Evolutionary conservation across 2,797 vertebrate genomes (phyloP), one percentile per base, ranked within the genome.

Genomic region (Falco novaeseelandiae): DNA sequence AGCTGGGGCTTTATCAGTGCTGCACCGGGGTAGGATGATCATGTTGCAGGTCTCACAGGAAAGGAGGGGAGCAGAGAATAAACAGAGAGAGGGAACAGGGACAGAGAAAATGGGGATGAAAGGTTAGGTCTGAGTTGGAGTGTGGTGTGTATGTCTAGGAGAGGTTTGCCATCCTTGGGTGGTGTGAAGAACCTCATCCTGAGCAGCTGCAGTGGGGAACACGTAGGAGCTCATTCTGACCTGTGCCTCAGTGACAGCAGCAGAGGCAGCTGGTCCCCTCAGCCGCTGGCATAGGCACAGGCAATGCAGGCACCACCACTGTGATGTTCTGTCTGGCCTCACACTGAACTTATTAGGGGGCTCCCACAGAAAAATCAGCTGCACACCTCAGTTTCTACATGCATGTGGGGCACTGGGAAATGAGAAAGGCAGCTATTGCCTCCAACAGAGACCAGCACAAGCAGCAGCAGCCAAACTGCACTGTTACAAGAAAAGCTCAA

Each of bases 371-470:
- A 87, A 90, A 65, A 58, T 19, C 55, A 77, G 12, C 26, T 44
- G 23, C 25, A 20, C 20, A 15, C 7, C n/a, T 54, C 32, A 10
- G 32, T 48, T 84, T 44, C 57, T 73, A 4, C 46, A 40, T 0
- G 1, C 3, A 16, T 10, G 4, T 32, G 29, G 34, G 13, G 23
- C 27, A 71, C 40, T 46, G 65, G 34, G 29, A 87, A 85, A 69
- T 0, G 1, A 10, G 12, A 78, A 14, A 25, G 16, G n/a, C 61
- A n/a, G 36, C 3, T 6, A 15, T 16, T 51, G 32, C 20, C 48
- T 70, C 20, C 44, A 22, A 6, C 1, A n/a, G 34, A 79, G 12
- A 8, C 21, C 1, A 2, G n/a, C 26, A 26, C 40, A 67, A 86
- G 76, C 0, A 1, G 17, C 21, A 81, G 52, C 52, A 81, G 26